These are phyloP conservation scores for Mus minutoides DNA, from an alignment of 2,797 vertebrate genomes.

Conservation along the genomic window DNA sequence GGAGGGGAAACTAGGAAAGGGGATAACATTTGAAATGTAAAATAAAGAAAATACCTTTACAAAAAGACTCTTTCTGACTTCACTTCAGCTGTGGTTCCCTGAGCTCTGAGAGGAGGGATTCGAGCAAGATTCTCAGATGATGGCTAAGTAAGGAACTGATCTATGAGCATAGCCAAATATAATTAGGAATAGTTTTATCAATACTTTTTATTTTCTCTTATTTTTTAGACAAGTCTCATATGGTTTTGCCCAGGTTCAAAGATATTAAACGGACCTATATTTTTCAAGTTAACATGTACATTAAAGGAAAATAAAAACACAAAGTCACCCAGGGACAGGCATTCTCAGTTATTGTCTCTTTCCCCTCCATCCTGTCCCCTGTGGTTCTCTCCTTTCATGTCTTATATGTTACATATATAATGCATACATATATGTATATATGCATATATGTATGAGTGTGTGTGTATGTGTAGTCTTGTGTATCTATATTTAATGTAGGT, in stretches of 20 bases:
- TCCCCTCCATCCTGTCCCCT: too few species aligned
- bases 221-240: neutral
- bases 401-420: neutral
- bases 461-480: neutral
- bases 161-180: neutral
- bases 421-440: neutral
- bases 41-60: too few species aligned
- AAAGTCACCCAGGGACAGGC: neutral
- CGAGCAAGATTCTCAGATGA: neutral
- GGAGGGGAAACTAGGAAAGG: too few species aligned
- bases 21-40: too few species aligned
- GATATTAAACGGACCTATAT: neutral
- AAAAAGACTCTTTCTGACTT: neutral
- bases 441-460: neutral
- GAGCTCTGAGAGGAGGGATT: neutral
- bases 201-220: neutral
- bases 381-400: neutral
- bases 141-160: neutral
- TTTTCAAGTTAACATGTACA: neutral
- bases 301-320: neutral
- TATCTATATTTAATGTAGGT: neutral
- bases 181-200: neutral
- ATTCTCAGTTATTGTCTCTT: neutral
- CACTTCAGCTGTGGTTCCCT: neutral
- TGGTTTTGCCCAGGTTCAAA: neutral